Conservation (phyloP, 2,113 vertebrate species). For the Isichthys henryi region DNA sequence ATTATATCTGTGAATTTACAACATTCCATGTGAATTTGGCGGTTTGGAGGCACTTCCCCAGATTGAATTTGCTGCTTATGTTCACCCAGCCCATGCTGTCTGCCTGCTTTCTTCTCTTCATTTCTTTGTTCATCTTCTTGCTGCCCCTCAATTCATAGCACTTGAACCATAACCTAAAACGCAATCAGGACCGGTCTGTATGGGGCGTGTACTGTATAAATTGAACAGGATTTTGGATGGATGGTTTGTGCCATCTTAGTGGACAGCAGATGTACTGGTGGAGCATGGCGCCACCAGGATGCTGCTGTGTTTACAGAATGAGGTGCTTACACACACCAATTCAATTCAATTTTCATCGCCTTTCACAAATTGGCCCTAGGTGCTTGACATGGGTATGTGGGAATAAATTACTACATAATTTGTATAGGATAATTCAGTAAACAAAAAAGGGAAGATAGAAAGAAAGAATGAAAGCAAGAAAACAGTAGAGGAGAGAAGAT, state of each 20-base stretch:
- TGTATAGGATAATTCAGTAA: neutral
- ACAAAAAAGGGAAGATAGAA: neutral
- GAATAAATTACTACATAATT: neutral
- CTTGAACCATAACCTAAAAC: neutral
- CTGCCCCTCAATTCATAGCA: neutral
- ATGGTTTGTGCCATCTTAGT: neutral
- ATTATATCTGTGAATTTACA: neutral
- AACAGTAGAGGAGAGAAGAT: neutral
- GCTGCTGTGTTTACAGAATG: neutral
- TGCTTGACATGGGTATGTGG: neutral
- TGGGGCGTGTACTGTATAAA: neutral
- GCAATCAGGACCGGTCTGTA: too few species aligned
- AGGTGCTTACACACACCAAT: neutral
- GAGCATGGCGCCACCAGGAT: neutral
- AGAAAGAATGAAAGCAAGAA: neutral
- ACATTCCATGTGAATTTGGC: neutral
- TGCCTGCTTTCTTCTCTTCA: neutral
- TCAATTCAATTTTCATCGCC: too few species aligned
- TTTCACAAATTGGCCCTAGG: too few species aligned
- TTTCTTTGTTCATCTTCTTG: neutral
- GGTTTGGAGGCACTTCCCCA: neutral
- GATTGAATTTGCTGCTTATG: neutral
- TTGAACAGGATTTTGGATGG: slow-evolving; percentile 3
- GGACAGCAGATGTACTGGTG: neutral
- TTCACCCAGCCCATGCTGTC: neutral